These are phyloP conservation scores for Rosalia funebris DNA, from an alignment of 2,888 invertebrate species.

Conservation along the genomic window DNA sequence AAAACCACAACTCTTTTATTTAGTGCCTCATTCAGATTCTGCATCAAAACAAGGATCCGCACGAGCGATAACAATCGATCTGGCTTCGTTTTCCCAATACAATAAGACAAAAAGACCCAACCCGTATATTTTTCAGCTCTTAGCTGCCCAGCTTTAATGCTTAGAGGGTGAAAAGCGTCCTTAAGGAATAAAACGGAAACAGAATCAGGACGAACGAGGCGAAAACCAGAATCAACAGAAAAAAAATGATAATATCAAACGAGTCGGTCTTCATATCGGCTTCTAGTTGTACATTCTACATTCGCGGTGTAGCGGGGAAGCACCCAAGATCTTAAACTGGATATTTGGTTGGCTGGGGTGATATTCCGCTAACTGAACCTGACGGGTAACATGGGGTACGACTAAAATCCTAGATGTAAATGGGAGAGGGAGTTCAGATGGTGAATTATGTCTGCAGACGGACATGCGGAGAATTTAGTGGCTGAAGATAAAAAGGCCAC, in stretches of 20 bases:
- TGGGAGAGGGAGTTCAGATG: not conserved
- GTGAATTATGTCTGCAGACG: not conserved
- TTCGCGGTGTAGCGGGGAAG: not conserved
- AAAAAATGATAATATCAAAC: constrained; percentile 1
- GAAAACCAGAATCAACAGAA: not conserved
- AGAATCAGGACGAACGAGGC: not conserved
- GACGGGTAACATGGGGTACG: not conserved
- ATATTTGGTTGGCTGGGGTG: not conserved
- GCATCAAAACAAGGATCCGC: too few species aligned
- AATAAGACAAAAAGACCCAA: not conserved
- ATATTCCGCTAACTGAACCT: not conserved
- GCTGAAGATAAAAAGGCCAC: not conserved
- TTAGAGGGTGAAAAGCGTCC: not conserved
- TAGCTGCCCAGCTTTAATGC: constrained; percentile 1
- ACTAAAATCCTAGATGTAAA: not conserved
- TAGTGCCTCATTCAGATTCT: too few species aligned
- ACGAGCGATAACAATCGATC: not conserved
- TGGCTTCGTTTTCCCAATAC: not conserved
- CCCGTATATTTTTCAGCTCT: not conserved
- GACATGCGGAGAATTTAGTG: not conserved
- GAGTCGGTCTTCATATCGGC: not conserved
- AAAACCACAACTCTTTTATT: too few species aligned
- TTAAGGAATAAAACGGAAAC: not conserved
- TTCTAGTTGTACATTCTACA: not conserved
- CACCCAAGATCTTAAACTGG: not conserved